Conservation (phyloP, 2,797 vertebrate species). For the Sebastes nivosus region DNA sequence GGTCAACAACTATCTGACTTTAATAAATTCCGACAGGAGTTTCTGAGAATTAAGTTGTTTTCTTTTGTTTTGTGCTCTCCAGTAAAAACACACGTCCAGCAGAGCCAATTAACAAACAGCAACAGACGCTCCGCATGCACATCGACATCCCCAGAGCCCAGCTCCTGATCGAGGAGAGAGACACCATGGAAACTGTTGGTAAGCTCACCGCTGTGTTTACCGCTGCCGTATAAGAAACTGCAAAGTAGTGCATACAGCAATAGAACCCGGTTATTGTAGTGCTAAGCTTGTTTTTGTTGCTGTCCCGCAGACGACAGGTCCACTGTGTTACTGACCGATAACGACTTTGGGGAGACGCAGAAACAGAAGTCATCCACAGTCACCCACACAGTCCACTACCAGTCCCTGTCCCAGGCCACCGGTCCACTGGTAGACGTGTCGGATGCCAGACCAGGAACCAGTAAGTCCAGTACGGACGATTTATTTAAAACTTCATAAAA, state of each 20-base stretch:
- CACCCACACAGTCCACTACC: slow-evolving; percentile 97
- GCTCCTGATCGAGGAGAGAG: slow-evolving; percentile 96
- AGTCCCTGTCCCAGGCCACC: slow-evolving; percentile 95
- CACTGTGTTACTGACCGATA: slow-evolving; percentile 95
- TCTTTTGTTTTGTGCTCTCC: slow-evolving; percentile 45
- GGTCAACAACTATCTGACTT: neutral
- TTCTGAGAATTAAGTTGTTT: neutral
- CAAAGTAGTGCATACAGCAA: neutral
- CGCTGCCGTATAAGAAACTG: neutral
- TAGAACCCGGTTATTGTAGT: neutral
- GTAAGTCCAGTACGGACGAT: slow-evolving; percentile 88
- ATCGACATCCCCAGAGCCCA: slow-evolving; percentile 97
- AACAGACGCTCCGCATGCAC: slow-evolving; percentile 97
- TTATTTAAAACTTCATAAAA: slow-evolving; percentile 47
- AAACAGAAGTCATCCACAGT: slow-evolving; percentile 98
- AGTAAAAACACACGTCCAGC: slow-evolving; percentile 98
- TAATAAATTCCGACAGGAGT: neutral
- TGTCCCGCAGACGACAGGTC: slow-evolving; percentile 91
- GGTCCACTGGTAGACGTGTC: slow-evolving; percentile 97
- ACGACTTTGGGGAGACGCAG: slow-evolving; percentile 95
- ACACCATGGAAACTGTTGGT: slow-evolving; percentile 99
- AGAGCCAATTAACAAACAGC: slow-evolving; percentile 96
- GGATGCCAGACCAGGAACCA: slow-evolving; percentile 96
- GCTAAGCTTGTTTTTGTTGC: slow-evolving; percentile 5
- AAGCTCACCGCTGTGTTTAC: slow-evolving; percentile 26